Evolutionary conservation across 2,888 invertebrate species (phyloP), one percentile per base, ranked within the genome.

Genomic region (Serrognathus titanus): DNA sequence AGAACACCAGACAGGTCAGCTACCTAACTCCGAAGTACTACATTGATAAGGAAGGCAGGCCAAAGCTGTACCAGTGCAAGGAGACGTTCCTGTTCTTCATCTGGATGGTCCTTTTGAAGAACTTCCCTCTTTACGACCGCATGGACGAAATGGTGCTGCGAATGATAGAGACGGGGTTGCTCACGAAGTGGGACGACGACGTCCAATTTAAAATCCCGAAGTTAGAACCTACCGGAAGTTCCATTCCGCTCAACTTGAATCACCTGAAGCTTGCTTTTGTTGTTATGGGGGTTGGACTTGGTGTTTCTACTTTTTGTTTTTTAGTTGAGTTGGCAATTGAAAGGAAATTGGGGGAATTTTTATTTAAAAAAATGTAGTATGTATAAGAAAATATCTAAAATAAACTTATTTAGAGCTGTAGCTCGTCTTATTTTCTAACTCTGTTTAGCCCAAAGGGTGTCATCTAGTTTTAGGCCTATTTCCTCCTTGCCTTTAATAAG

Each of bases 11-110:
- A 11, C 62, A 64, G 47, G 55, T 61, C 7, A 57, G 53, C 36
- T 67, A 65, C 37, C 41, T 66, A 8, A 63, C 59, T n/a, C 54
- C 57, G 7, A 55, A 54, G 24, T 63, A 58, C 38, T 67, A 65
- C 52, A 57, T 57, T 4, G 51, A 53, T 49, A 41, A 58, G 3
- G 47, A 50, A 38, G 67, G 67, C 3, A 55, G 56, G 35, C 40
- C 50, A 13, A 62, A 55, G 55, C 20, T 65, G 37, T 58, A 60
- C 39, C 53, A 50, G 16, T 56, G 64, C 16, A 55, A 63, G 12
- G 58, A 61, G 24, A 47, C 31, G 3, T 41, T 50, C 20, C 36
- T 57, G 13, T 52, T 41, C 37, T 55, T 49, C 16, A 52, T 60
- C 36, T 57, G 57, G 57, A 38, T 52, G 24, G 40, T 57, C 10